Conservation (phyloP, 2,888 invertebrate species). For the Plagiodera versicolora region DNA sequence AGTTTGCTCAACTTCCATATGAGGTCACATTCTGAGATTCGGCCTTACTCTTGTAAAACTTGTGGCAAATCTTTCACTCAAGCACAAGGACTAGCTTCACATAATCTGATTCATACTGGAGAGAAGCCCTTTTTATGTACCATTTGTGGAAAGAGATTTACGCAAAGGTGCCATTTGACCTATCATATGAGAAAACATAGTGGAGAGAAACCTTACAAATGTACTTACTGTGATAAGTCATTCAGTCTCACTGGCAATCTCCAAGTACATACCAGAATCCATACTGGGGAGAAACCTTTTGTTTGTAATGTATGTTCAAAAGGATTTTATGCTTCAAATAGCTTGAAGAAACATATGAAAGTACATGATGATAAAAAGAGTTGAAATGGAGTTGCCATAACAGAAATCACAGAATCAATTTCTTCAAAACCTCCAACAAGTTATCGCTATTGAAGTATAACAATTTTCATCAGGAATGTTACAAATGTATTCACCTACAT, state of each 20-base stretch:
- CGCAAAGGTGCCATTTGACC: slow-evolving; percentile 29
- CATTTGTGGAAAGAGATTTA: slow-evolving; percentile 28
- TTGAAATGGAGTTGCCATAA: background rate
- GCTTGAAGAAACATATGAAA: slow-evolving; percentile 28
- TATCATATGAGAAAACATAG: slow-evolving; percentile 31
- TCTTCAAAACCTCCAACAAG: background rate
- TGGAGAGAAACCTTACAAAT: slow-evolving; percentile 22
- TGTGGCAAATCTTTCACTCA: slow-evolving; percentile 21
- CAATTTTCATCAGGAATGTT: no score
- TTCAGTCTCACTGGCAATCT: slow-evolving; percentile 24
- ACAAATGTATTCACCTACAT: no score
- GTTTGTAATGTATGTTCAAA: slow-evolving; percentile 22
- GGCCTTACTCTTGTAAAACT: slow-evolving; percentile 24
- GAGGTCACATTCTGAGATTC: slow-evolving; percentile 27
- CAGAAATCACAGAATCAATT: background rate
- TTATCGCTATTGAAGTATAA: no score
- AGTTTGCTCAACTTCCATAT: slow-evolving; percentile 21
- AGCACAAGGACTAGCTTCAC: slow-evolving; percentile 15
- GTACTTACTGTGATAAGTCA: slow-evolving; percentile 19
- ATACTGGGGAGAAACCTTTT: slow-evolving; percentile 27
- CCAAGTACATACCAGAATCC: slow-evolving; percentile 26
- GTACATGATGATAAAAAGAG: slow-evolving; percentile 7
- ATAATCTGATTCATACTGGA: slow-evolving; percentile 25
- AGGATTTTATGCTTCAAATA: slow-evolving; percentile 26
- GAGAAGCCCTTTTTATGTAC: slow-evolving; percentile 27